phyloP scores from a whole-genome alignment of 2,113 vertebrate species.

The Hymenochirus boettgeri region DNA sequence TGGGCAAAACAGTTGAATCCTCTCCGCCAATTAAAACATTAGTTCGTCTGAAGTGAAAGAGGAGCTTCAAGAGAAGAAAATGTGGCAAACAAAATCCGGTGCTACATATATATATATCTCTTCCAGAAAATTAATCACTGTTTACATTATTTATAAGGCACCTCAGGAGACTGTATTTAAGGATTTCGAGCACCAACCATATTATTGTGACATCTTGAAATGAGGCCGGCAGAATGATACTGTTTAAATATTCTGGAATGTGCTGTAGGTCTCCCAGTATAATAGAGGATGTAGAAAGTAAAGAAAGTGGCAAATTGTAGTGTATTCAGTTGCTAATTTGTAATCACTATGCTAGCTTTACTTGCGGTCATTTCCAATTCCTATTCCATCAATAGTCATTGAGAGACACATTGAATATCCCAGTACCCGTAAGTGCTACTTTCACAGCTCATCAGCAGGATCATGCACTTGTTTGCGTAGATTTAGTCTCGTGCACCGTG shows the following conservation, averaged over 20 bases:
- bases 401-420: neutral
- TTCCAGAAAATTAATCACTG: no score
- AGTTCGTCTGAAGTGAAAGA: no score
- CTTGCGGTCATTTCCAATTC: neutral
- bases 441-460: slow-evolving; percentile 18
- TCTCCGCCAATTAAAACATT: no score
- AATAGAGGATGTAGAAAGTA: neutral
- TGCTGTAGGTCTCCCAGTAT: neutral
- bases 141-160: slow-evolving; percentile 13
- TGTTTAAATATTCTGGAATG: slow-evolving; percentile 14
- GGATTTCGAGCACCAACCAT: no score
- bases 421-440: no score
- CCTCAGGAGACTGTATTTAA: slow-evolving; percentile 8
- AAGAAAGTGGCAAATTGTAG: neutral
- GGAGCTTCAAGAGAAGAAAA: no score
- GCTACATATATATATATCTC: no score
- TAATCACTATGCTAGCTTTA: neutral
- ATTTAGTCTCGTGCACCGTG: slow-evolving; percentile 80
- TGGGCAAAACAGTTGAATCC: no score
- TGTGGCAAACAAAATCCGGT: no score
- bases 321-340: neutral
- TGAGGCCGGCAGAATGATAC: neutral
- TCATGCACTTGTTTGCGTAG: slow-evolving; percentile 77
- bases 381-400: no score
- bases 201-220: neutral